Evolutionary conservation across 2,113 vertebrate species (phyloP).

Genomic region (Canis aureus): DNA sequence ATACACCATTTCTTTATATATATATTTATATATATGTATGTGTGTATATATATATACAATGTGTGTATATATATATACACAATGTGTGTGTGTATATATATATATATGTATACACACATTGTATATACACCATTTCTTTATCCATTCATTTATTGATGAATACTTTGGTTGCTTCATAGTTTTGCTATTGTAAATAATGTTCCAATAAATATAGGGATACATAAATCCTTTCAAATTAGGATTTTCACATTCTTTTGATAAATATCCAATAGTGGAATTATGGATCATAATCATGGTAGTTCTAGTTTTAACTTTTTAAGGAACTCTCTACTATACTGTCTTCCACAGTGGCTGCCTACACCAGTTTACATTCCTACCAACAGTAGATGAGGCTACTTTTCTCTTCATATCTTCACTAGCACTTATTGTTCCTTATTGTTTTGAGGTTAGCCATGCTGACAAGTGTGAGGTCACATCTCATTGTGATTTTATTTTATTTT

Average conservation of each 20-base stretch:
- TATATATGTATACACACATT: not conserved
- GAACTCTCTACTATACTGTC: not conserved
- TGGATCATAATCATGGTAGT: not conserved
- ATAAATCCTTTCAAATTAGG: not conserved
- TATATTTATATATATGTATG: no score
- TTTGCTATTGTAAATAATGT: not conserved
- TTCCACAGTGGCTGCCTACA: not conserved
- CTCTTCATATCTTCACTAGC: not conserved
- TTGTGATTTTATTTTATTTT: no score
- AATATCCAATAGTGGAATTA: not conserved
- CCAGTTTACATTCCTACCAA: not conserved
- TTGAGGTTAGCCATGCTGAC: not conserved
- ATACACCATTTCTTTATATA: no score
- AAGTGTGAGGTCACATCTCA: not conserved
- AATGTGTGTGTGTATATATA: no score
- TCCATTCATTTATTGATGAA: not conserved
- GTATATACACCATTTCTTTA: not conserved
- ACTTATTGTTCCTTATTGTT: not conserved
- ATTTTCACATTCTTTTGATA: not conserved
- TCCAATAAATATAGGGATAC: not conserved
- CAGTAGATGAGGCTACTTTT: not conserved
- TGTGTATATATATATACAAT: no score
- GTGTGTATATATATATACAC: no score
- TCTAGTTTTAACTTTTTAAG: not conserved
- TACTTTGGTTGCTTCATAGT: not conserved